These are phyloP conservation scores for Troides helena DNA, from an alignment of 2,888 invertebrate species.

Conservation along the genomic window DNA sequence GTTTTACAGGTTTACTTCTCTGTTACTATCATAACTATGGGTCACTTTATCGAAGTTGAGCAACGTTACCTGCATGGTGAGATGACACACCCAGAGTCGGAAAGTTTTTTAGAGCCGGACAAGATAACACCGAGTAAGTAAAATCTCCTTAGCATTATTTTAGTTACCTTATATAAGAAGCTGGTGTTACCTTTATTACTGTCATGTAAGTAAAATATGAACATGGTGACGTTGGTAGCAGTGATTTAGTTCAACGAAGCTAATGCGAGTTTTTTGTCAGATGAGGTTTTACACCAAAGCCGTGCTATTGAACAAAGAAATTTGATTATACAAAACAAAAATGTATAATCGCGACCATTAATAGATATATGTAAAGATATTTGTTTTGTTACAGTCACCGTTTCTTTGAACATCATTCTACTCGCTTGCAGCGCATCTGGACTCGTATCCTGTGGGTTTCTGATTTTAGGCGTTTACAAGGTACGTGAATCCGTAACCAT, in stretches of 20 bases:
- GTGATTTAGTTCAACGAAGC: too few species aligned
- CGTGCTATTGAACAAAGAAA: too few species aligned
- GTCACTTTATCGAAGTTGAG: conserved; percentile 83
- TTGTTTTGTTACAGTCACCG: conserved; percentile 82
- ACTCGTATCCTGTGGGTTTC: conserved; percentile 82
- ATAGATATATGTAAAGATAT: too few species aligned
- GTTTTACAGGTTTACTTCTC: conserved; percentile 84
- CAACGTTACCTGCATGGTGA: conserved; percentile 83
- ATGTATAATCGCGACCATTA: not conserved
- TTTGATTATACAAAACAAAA: not conserved
- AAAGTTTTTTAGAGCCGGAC: conserved; percentile 80
- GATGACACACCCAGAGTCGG: conserved; percentile 74
- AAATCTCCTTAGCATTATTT: not conserved
- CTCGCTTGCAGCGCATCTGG: conserved; percentile 85
- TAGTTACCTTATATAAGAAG: too few species aligned
- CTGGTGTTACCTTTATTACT: too few species aligned
- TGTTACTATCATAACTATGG: conserved; percentile 82
- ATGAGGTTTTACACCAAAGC: too few species aligned
- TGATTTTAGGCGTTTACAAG: conserved; percentile 85
- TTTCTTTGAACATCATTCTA: conserved; percentile 84
- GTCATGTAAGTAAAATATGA: too few species aligned
- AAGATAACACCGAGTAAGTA: conserved; percentile 76
- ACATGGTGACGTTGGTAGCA: too few species aligned
- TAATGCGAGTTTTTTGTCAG: too few species aligned
- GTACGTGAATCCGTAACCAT: conserved; percentile 61